phyloP scores from a whole-genome alignment of 2,888 invertebrate species.

The Drosophila borealis region DNA sequence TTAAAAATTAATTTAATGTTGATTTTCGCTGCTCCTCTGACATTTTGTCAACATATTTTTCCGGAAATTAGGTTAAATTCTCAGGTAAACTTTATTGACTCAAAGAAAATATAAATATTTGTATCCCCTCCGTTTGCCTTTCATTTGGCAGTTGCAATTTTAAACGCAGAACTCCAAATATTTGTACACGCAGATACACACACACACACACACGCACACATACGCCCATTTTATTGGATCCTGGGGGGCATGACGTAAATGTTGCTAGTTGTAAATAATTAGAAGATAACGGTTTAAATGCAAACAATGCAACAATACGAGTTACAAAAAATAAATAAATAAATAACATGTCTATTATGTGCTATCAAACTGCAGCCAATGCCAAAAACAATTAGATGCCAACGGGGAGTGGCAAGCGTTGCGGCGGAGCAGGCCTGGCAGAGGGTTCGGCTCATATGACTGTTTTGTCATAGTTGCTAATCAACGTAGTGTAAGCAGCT shows the following conservation, averaged over 20 bases:
- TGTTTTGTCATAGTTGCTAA: conserved; percentile 52
- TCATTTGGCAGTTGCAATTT: conserved; percentile 12
- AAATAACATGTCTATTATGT: conserved; percentile 70
- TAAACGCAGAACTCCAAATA: conserved; percentile 18
- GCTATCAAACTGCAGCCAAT: conserved; percentile 60
- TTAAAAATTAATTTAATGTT: no score
- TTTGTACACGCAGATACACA: neutral
- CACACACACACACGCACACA: no score
- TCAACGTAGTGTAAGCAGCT: conserved; percentile 57
- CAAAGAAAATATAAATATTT: conserved; percentile 5
- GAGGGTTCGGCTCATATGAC: conserved; percentile 1
- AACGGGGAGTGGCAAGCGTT: neutral
- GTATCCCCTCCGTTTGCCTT: conserved; percentile 3
- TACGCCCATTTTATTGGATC: neutral
- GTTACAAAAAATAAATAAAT: conserved; percentile 28
- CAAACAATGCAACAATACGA: conserved; percentile 55
- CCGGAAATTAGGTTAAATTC: neutral
- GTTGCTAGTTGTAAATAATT: conserved; percentile 75
- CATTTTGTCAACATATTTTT: neutral
- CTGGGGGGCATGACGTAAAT: conserved; percentile 38
- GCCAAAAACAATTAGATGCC: conserved; percentile 57
- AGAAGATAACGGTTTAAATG: conserved; percentile 63
- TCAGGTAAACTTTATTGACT: conserved; percentile 1
- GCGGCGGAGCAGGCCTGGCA: neutral
- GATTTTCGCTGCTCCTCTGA: no score